Base-by-base conservation (phyloP, 2,888 invertebrate species). In the Lampropteryx suffumata region DNA sequence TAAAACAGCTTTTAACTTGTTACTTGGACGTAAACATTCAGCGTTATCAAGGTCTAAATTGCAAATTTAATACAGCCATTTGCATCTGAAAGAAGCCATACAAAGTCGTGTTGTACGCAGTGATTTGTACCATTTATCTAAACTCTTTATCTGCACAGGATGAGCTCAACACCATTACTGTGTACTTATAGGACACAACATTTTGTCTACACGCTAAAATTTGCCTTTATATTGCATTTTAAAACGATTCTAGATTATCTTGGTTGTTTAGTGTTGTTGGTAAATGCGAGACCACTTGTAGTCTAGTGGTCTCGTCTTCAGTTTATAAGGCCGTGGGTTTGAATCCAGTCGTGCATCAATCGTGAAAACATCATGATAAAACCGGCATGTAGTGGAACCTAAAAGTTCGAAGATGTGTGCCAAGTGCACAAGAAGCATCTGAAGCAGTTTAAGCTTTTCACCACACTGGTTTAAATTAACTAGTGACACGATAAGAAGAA, bases 61-160 rank as follows among this genome's bases (percentile, higher is more conserved):
- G 86, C 85, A 85, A 87, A 89, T 87, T 86, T 86, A 86, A 89
- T 86, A 85, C 84, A 82, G 76, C 79, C 69, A 89, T 90, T 89
- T 88, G 87, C 89, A 88, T 90, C 73, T 81, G 79, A 88, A 88
- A 89, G 84, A 76, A 78, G 82, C 77, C 73, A 76, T 79, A 81
- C 76, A 76, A 76, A 78, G 73, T 70, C 71, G 78, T 81, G 82
- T 82, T 79, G 74, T 79, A 70, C 68, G 71, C 72, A 72, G 83
- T 86, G 87, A 90, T 90, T 90, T 88, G 88, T 88, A 76, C 75
- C 56, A 68, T 73, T 80, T 88, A 88, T 88, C 86, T 84, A 44
- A 73, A 74, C 74, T 78, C 73, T 81, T 73, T 75, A 88, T 90
- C 88, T 87, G 76, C 85, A 86, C 83, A 76, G 82, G 81, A 83